Base-by-base conservation (phyloP, 2,888 invertebrate genomes). In the Ennomos erosarius region DNA sequence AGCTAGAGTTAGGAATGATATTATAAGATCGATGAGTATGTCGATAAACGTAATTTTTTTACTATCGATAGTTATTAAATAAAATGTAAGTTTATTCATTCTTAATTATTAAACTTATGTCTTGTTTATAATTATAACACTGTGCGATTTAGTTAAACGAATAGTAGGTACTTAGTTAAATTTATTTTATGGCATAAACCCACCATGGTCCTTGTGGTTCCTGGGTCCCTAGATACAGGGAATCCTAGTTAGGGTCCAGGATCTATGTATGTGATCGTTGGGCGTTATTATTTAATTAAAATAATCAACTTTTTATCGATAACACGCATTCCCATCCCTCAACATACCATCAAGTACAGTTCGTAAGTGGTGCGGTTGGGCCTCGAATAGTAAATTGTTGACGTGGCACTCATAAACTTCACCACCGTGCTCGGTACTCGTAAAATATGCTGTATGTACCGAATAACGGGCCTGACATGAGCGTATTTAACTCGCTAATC, bases 351-450 rank as follows among this genome's bases (percentile, higher is more conserved):
- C 52, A 66, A 68, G 64, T 69, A 68, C 68, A 78, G 70, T 76
- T 77, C 69, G 70, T 71, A 72, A 75, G 71, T 71, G 71, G 69
- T 71, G 71, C 58, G 74, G 73, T 71, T 70, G 59, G 60, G 68
- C 69, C 64, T 63, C 65, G 62, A 67, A 70, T 65, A 71, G 70
- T 78, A 77, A 76, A 78, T 77, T 79, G 67, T 66, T 72, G 73
- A 76, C 73, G 73, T 58, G 55, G 63, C 63, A 59, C 55, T 69
- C 71, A 72, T 75, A 77, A 80, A 80, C 65, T 75, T 78, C 56
- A 64, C 62, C 62, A 50, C 65, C 67, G 71, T 70, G 65, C 65
- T 69, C 62, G 53, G 34, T 13, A 52, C 55, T 70, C 73, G 67
- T 80, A 76, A 78, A 79, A 74, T 75, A 76, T 75, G 62, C 59